These are phyloP conservation scores for Ellobium chinense DNA, from an alignment of 2,888 invertebrate genomes.

Conservation along the genomic window DNA sequence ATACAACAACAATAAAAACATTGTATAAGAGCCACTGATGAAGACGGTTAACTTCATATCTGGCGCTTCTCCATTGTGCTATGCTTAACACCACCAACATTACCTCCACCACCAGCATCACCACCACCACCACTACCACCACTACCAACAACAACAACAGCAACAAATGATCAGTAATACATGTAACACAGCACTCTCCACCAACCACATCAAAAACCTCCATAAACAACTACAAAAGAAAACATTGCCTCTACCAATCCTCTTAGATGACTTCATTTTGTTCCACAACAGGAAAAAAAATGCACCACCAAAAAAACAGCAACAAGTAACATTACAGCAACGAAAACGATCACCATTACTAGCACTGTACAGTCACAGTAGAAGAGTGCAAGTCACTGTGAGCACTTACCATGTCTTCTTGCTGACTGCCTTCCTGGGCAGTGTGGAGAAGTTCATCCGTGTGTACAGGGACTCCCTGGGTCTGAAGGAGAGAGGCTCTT, in stretches of 20 bases:
- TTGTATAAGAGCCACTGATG: background rate
- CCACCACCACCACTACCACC: background rate
- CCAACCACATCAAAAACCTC: no score
- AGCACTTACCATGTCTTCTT: conserved; percentile 71
- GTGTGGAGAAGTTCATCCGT: conserved; percentile 71
- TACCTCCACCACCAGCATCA: background rate
- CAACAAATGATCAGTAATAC: background rate
- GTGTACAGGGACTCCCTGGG: conserved; percentile 61
- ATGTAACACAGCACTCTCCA: no score
- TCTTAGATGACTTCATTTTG: no score
- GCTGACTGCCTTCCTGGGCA: conserved; percentile 66
- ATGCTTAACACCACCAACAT: background rate
- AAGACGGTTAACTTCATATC: background rate
- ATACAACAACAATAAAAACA: background rate
- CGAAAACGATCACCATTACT: background rate
- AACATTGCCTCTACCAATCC: no score
- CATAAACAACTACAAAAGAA: no score
- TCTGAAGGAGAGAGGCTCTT: conserved; percentile 30
- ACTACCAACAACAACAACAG: background rate
- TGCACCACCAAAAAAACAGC: background rate
- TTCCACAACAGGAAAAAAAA: background rate
- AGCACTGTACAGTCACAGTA: background rate
- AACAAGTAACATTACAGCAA: background rate
- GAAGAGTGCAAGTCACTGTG: background rate
- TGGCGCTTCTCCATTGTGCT: background rate